phyloP scores from a whole-genome alignment of 2,888 invertebrate species.

The Acanthosepion lycidas region DNA sequence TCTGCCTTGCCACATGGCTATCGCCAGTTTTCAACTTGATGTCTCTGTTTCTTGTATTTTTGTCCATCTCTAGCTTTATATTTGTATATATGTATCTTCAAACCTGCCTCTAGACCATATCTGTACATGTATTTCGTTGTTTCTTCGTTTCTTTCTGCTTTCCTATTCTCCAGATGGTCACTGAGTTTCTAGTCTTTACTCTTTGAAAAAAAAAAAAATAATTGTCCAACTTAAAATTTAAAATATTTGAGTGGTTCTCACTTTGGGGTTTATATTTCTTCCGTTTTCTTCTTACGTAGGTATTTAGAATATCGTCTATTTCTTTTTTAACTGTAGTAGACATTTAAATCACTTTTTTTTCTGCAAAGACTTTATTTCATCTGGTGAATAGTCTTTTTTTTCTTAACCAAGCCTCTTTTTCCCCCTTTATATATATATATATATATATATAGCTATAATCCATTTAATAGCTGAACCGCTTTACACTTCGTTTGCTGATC shows the following conservation, averaged over 20 bases:
- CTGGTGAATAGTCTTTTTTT: not conserved
- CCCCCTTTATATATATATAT: too few species aligned
- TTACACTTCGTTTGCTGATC: too few species aligned
- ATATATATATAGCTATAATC: too few species aligned
- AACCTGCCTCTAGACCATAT: not conserved
- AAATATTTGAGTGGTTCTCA: not conserved
- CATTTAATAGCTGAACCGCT: too few species aligned
- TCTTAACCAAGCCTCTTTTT: not conserved
- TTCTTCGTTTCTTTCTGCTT: not conserved
- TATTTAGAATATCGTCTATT: not conserved
- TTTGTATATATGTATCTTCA: not conserved
- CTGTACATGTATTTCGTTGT: not conserved
- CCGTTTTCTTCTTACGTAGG: not conserved
- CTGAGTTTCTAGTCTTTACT: not conserved
- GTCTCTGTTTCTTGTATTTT: not conserved
- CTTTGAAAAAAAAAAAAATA: not conserved
- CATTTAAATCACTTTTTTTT: not conserved
- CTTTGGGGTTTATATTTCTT: too few species aligned
- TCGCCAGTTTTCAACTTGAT: not conserved
- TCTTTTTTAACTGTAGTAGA: not conserved
- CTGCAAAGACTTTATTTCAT: not conserved
- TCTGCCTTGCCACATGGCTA: conserved; percentile 45
- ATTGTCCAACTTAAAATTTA: not conserved
- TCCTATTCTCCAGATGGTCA: conserved; percentile 33
- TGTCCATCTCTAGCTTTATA: not conserved